phyloP scores from a whole-genome alignment of 2,113 vertebrate genomes.

The Plectropomus leopardus region DNA sequence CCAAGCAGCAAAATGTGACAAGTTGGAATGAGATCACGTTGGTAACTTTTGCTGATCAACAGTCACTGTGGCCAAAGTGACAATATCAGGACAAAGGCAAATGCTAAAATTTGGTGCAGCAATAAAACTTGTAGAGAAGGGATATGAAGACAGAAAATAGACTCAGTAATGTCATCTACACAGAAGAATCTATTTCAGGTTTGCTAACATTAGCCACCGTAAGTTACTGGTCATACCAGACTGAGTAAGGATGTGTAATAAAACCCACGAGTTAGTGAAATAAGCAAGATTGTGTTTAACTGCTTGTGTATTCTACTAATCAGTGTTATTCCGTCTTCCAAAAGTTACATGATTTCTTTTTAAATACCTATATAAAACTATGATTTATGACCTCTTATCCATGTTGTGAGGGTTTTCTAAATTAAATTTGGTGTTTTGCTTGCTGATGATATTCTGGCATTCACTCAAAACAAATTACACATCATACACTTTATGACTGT shows the following conservation, averaged over 20 bases:
- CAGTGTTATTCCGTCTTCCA: background rate
- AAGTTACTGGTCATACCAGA: background rate
- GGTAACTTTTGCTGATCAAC: background rate
- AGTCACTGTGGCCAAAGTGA: background rate
- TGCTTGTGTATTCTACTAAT: too few species aligned
- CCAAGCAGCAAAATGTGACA: too few species aligned
- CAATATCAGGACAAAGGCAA: background rate
- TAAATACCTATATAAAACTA: conserved; percentile 6
- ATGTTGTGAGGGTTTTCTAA: background rate
- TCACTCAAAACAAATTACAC: background rate
- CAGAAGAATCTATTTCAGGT: background rate
- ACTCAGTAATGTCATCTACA: background rate
- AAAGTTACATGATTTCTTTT: background rate
- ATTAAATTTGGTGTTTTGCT: conserved; percentile 19
- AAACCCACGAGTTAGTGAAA: too few species aligned
- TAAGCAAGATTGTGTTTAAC: too few species aligned
- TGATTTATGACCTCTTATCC: background rate
- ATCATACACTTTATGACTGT: background rate
- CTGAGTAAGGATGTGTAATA: too few species aligned
- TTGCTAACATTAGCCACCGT: too few species aligned
- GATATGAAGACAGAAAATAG: background rate
- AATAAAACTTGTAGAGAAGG: background rate
- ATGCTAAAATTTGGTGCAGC: background rate
- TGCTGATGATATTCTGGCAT: background rate
- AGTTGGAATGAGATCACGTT: too few species aligned